These are phyloP conservation scores for Notechis scutatus DNA, from an alignment of 2,113 vertebrate species.

Conservation along the genomic window DNA sequence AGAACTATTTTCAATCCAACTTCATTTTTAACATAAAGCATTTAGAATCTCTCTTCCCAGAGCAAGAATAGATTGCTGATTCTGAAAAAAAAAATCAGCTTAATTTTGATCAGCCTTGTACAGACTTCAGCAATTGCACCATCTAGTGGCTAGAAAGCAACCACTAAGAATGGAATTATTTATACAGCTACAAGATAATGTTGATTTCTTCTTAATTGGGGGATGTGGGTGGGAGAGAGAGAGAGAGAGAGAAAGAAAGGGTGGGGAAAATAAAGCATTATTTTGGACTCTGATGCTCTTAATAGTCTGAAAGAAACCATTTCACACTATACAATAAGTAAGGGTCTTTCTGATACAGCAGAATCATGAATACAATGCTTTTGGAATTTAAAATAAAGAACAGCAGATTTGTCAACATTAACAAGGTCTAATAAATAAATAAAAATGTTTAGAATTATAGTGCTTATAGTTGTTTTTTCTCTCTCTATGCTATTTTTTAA, in stretches of 20 bases:
- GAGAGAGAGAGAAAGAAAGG: not conserved
- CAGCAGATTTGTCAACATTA: not conserved
- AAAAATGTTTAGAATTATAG: not conserved
- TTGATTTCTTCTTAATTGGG: not conserved
- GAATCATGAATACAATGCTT: not conserved
- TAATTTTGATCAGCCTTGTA: not conserved
- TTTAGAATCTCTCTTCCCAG: not conserved
- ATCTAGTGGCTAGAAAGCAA: not conserved
- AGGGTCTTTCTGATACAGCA: not conserved
- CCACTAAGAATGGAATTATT: not conserved
- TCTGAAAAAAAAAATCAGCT: not conserved
- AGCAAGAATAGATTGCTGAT: not conserved
- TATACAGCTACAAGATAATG: not conserved
- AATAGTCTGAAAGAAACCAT: not conserved
- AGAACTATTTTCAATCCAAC: not conserved
- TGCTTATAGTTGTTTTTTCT: constrained; percentile 9
- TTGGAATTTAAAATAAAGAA: not conserved
- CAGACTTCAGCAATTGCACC: not conserved
- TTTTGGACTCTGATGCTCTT: not conserved
- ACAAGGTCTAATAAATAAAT: not conserved
- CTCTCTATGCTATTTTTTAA: not conserved
- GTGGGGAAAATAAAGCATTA: not conserved
- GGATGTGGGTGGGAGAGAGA: not conserved
- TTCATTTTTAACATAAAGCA: not conserved
- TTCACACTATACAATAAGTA: not conserved